Percentiles rank a stretch among this genome's conserved stretches.
These are phyloP conservation scores for Cheirogaleus major DNA, from an alignment of 2,797 vertebrate species.

Conservation along the genomic window DNA sequence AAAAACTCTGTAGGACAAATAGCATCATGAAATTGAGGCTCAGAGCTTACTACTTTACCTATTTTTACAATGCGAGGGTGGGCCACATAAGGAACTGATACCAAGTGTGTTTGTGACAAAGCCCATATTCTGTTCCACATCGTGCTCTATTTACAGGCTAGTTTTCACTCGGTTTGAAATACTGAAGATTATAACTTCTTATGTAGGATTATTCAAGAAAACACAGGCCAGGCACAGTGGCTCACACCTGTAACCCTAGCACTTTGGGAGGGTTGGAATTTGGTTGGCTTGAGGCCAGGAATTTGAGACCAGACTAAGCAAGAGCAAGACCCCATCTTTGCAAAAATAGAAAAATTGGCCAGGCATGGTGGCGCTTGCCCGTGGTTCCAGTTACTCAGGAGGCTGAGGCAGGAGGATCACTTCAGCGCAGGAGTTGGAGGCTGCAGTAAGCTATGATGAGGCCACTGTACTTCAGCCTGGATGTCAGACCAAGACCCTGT, in stretches of 20 bases:
- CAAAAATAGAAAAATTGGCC: not conserved
- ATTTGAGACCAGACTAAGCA: not conserved
- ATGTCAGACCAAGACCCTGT: not conserved
- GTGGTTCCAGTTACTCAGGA: not conserved
- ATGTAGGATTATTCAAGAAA: not conserved
- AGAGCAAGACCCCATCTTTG: not conserved
- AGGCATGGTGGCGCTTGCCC: accelerated
- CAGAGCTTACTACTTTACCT: not conserved
- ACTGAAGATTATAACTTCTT: not conserved
- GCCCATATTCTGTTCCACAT: not conserved
- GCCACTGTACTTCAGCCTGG: not conserved
- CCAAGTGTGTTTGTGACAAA: not conserved
- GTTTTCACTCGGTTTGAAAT: not conserved
- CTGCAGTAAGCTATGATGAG: not conserved
- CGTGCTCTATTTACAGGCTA: not conserved
- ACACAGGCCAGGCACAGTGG: not conserved
- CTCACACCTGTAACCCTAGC: not conserved
- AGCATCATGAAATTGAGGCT: not conserved
- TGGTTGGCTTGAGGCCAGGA: too few species aligned
- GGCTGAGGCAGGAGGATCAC: not conserved
- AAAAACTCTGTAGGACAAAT: slow-evolving; percentile 30
- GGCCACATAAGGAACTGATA: not conserved
- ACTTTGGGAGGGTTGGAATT: too few species aligned
- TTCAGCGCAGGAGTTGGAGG: not conserved
- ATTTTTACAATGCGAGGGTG: not conserved